Base-by-base conservation (phyloP, 2,888 invertebrate genomes). In the Linnaemya tessellans region DNA sequence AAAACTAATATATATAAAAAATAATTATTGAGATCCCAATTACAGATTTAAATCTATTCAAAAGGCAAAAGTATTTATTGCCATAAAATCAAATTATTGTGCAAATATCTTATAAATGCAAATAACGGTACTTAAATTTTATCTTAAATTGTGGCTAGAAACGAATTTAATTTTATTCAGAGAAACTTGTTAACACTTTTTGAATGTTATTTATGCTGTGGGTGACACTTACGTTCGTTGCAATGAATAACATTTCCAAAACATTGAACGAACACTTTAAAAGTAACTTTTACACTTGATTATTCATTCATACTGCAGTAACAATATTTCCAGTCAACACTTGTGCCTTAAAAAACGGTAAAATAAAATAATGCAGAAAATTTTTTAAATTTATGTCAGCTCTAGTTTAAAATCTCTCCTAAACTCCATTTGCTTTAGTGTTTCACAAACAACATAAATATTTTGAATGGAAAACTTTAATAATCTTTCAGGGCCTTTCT, bases 121-220 rank as follows among this genome's bases (percentile, higher is more conserved):
- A 20, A 56, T 56, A 7, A n/a, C 18, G 4, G 9, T 35, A 10
- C n/a, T 51, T n/a, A 18, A 51, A 51, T 64, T 51, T 64, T 35
- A 49, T 74, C 38, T 51, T 30, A 25, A 54, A 75, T 54, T 43
- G 54, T 51, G 20, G 18, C 41, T 74, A 4, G 25, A 54, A 54
- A 54, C 51, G 15, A 64, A 13, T 64, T 22, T 64, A 51, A 22
- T 54, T 15, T 49, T 73, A 62, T 74, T 20, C 11, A 15, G 60
- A n/a, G 22, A 60, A 46, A 62, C 38, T 49, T 73, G 30, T 60
- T 20, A 11, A 51, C 49, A 38, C 54, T 75, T 75, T 43, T 20
- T 46, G 18, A 65, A 65, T 65, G 20, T 56, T 43, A 56, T 75
- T 65, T 75, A 46, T 65, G 56, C 43, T 75, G 68, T 68, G 67